Base-by-base conservation (phyloP, 1,140 invertebrate genomes). In the Brachionus koreanus region DNA sequence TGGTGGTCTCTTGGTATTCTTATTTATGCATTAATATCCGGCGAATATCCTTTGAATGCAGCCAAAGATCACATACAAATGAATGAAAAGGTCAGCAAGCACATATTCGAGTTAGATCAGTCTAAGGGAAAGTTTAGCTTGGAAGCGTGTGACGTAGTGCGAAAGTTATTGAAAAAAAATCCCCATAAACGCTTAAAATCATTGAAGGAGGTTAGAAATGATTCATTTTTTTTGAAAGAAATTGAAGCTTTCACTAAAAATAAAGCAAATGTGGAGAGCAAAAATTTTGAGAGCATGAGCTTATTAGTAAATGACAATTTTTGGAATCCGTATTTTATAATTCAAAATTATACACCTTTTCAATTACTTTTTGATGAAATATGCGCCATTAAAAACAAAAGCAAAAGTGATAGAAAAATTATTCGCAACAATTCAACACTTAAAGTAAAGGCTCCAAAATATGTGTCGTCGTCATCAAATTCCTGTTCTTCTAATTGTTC, bases 1-100 rank as follows among this genome's bases (percentile, higher is more conserved):
- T 97, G 94, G 94, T 97, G 94, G 94, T 93, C 94, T n/a, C 88
- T 96, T 12, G 95, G 94, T 19, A 92, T 96, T 12, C 88, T 96
- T 25, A 89, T 92, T 83, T 94, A 92, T 87, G 91, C 92, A 83
- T 92, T 96, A 90, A 88, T 95, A 2, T 92, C 92, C 16, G 91
- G 92, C 83, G 87, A 88, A 86, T 88, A 88, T 82, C 87, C 87
- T 43, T 85, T 87, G 3, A 85, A 86, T 74, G 87, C 86, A 16
- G 86, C 86, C 13, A 84, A 83, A 67, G 85, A 87, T 81, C 87
- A 88, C 83, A 85, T 85, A 39, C 85, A 86, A 57, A 88, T 88
- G 87, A 85, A 86, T 5, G 84, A 86, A 83, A 83, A 83, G 65
- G 85, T 88, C n/a, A 84, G 76, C 19, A 57, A 12, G 7, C 76